Evolutionary conservation across 1,140 invertebrate species (phyloP), one percentile per base, ranked within the genome.

Genomic region (Wasmannia auropunctata): DNA sequence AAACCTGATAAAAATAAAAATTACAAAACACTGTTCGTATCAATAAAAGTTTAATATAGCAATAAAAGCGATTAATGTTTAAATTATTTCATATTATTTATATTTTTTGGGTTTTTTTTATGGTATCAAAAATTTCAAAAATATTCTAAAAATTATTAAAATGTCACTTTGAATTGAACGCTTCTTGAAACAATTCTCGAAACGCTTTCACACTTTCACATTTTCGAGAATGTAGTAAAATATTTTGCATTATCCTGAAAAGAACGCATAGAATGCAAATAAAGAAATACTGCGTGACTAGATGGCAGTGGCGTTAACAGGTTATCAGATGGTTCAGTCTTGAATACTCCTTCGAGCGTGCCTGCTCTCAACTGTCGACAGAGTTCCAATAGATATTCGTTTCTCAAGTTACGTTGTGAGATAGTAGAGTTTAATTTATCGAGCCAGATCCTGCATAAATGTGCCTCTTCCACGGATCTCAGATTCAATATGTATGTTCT

Each of bases 361-460:
- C 93, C 93, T 56, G 67, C 83, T 86, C 90, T 91, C 40, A 95
- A 83, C 58, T 95, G 93, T 7, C 83, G 88, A 54, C 87, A 92
- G 6, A 95, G 89, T 76, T 95, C 93, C 1, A 92, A 19, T 8
- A 95, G 84, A 89, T 95, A 95, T 31, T 92, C 80, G 70, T 95
- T 95, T 60, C 95, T 91, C 3, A 94, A 75, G 37, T 49, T 76
- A n/a, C 93, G 93, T 34, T 95, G 93, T 1, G 87, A 67, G 1
- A 80, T 62, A 0, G 91, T 75, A 4, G n/a, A 14, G 51, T 91
- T 92, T 14, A 95, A 87, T 85, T 95, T 95, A 6, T 95, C 90
- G 5, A 95, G 77, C 95, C 95, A 95, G 43, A 92, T 62, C 67
- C 91, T 90, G 58, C 94, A 95, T 8, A 94, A 85, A 7, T 90